Evolutionary conservation across 2,113 vertebrate species (phyloP), one percentile per base, ranked within the genome.

Genomic region (Callipepla californica): DNA sequence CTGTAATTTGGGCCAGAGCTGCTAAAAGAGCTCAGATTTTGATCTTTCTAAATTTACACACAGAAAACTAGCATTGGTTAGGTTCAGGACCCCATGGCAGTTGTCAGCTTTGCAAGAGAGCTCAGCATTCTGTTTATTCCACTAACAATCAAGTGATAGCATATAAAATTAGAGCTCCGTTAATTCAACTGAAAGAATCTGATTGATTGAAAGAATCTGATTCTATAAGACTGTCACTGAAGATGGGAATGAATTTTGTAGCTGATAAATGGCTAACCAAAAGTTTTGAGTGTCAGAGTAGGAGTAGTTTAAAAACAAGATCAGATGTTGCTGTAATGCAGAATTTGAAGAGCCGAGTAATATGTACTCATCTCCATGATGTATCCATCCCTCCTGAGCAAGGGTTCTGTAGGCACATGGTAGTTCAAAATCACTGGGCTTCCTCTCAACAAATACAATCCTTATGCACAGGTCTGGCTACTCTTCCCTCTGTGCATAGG

Each of bases 161-260:
- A 58, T 40, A 82, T n/a, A 82, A 58, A 78, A 47, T 15, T 5
- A 66, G 51, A 87, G 40, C 20, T 62, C 51, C n/a, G 47, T 77
- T 82, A 77, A 92, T 80, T 87, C 59, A 70, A 13, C 36, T 79
- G 42, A 82, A 96, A 83, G 30, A 4, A 4, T 63, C 59, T 83
- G 68, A 92, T 2, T 82, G 58, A 87, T 36, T 36, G 36, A 36
- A 36, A 36, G 36, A 36, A 36, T 81, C 58, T 72, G 42, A 73
- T 19, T 19, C 53, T 87, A 20, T 61, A 82, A 82, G 59, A 63
- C 34, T 47, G 34, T 25, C 89, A 62, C 50, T 85, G 81, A 87
- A 85, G 17, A 87, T 83, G 68, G 30, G 83, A 92, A 92, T 67
- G 3, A 63, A 85, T 89, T 93, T 69, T 66, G 55, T 40, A 79